These are phyloP conservation scores for Goniozus legneri DNA, from an alignment of 1,140 invertebrate genomes.

Conservation along the genomic window DNA sequence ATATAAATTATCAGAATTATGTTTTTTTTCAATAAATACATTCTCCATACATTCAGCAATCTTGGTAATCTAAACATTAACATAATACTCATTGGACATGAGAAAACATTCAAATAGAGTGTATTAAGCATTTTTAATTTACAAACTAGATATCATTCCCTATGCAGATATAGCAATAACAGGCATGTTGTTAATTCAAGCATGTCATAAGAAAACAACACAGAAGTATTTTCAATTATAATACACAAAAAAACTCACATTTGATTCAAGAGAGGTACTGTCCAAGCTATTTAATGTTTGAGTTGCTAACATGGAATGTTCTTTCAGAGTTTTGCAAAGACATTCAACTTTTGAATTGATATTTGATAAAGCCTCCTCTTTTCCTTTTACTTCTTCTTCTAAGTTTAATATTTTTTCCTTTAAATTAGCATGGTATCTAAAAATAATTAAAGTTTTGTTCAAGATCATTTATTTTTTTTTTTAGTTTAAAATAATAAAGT, in stretches of 20 bases:
- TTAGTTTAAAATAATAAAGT: neutral
- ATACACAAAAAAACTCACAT: too few relatives aligned
- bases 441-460: too few relatives aligned
- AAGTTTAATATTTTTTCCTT: constrained; percentile 27
- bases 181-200: too few relatives aligned
- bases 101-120: constrained; percentile 7
- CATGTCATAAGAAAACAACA: too few relatives aligned
- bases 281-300: too few relatives aligned
- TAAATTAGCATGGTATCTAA: too few relatives aligned
- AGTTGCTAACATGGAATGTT: constrained; percentile 19
- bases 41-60: constrained; percentile 33
- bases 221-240: too few relatives aligned
- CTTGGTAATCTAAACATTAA: constrained; percentile 37
- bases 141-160: too few relatives aligned
- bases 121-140: neutral
- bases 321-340: constrained; percentile 28
- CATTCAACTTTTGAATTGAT: constrained; percentile 24
- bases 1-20: constrained; percentile 25
- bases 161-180: too few relatives aligned
- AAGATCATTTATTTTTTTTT: too few relatives aligned
- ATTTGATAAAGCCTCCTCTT: constrained; percentile 27
- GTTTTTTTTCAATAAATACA: constrained; percentile 26
- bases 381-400: constrained; percentile 20
- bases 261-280: too few relatives aligned
- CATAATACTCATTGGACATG: constrained; percentile 23